Evolutionary conservation across 1,140 invertebrate species (phyloP), one percentile per base, ranked within the genome.

Genomic region (Chymomyza costata): DNA sequence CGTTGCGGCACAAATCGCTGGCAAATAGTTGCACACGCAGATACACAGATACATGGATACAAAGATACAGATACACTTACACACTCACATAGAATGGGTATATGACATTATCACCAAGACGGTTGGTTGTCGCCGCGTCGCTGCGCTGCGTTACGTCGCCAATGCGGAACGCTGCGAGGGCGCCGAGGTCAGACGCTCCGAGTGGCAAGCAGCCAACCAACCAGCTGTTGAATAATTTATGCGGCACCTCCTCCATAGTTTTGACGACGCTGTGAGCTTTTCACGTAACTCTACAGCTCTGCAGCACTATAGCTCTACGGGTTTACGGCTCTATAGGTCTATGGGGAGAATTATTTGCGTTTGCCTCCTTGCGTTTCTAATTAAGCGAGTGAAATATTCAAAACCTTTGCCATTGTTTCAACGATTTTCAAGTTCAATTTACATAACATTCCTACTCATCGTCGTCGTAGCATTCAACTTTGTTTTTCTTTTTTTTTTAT

Each of bases 301-400:
- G n/a, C n/a, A n/a, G n/a, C n/a, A n/a, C n/a, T n/a, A n/a, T n/a
- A n/a, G n/a, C n/a, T n/a, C n/a, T n/a, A n/a, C n/a, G n/a, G n/a
- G n/a, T n/a, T n/a, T n/a, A n/a, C n/a, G n/a, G n/a, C 51, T 40
- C 47, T 47, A 32, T 51, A 15, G 17, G 48, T 43, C 49, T 38
- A 46, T 49, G 43, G 57, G 58, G 68, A 73, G 69, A 74, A 74
- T 68, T 68, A 74, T 74, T 74, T 74, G 69, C 69, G 69, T 73
- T 73, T 35, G 50, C 69, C 69, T 74, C 69, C 69, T 74, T 74
- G 70, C 61, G 70, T 76, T 74, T 65, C 70, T 74, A 76, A 74
- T 74, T 74, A 76, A 74, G 69, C 70, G 61, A 76, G 70, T 53
- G 70, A 74, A 74, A 74, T 74, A 74, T 74, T 74, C 70, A 74